These are phyloP conservation scores for Drosophila aff. DNA, from an alignment of 1,140 invertebrate genomes.

Conservation along the genomic window DNA sequence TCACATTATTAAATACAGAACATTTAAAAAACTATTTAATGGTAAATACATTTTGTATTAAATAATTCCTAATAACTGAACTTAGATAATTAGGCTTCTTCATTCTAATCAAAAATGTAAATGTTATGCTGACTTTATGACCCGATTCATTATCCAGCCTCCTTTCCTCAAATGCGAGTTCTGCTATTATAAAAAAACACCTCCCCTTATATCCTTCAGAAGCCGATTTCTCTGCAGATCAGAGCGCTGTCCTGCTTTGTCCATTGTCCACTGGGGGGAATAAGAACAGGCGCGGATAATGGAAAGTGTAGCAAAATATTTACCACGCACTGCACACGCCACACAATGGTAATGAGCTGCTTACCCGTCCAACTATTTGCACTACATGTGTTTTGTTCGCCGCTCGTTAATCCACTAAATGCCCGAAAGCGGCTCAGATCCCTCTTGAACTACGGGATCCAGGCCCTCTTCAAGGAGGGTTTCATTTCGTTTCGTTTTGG, in stretches of 20 bases:
- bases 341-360: constrained; percentile 82
- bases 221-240: background rate
- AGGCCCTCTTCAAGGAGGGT: constrained; percentile 28
- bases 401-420: constrained; percentile 78
- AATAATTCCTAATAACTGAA: background rate
- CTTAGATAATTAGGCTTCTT: background rate
- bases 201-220: background rate
- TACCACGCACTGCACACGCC: constrained; percentile 79
- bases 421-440: constrained; percentile 75
- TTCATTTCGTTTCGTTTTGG: constrained; percentile 15
- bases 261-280: constrained; percentile 16
- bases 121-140: background rate
- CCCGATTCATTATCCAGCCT: background rate
- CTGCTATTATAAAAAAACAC: background rate
- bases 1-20: too few relatives aligned
- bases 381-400: constrained; percentile 63
- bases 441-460: constrained; percentile 8
- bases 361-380: constrained; percentile 55
- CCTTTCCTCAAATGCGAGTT: background rate
- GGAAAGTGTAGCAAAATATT: constrained; percentile 82
- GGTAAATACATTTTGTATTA: background rate
- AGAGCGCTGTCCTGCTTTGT: constrained; percentile 16
- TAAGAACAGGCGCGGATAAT: constrained; percentile 46
- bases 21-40: too few relatives aligned
- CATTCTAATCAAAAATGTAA: background rate